phyloP scores from a whole-genome alignment of 1,140 invertebrate genomes.

The Pseudomyrmex flavicornis region DNA sequence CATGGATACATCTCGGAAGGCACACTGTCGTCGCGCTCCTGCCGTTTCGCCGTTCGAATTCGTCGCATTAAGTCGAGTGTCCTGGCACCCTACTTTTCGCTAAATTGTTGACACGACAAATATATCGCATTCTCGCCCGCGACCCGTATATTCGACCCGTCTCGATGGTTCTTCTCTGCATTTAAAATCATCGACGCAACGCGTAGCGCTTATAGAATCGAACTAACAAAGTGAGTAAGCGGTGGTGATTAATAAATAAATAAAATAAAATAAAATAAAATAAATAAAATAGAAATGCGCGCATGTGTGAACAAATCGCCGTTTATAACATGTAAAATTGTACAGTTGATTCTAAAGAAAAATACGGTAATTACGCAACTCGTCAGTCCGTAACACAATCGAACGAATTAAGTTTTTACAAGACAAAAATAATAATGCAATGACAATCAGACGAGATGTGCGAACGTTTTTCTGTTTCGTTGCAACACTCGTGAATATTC shows the following conservation, averaged over 20 bases:
- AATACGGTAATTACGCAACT: not conserved
- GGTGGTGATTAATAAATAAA: not conserved
- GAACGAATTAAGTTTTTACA: not conserved
- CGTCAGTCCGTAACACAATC: too few species aligned
- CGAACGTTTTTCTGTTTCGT: not conserved
- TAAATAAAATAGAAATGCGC: too few species aligned
- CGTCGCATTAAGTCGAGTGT: conserved; percentile 81
- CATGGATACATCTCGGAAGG: conserved; percentile 66
- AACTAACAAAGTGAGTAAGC: not conserved
- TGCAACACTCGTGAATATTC: conserved; percentile 19
- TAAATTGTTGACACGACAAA: conserved; percentile 85
- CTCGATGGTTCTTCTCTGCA: not conserved
- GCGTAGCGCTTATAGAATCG: not conserved
- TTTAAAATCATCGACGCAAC: conserved; percentile 19
- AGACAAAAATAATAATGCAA: conserved; percentile 2
- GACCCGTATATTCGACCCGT: conserved; percentile 4
- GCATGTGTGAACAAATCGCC: not conserved
- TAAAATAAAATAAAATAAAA: not conserved
- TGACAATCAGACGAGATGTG: not conserved
- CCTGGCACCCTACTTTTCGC: conserved; percentile 71
- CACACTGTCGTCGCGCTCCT: conserved; percentile 59
- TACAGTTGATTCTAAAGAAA: not conserved
- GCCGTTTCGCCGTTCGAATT: conserved; percentile 69
- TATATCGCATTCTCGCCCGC: conserved; percentile 77
- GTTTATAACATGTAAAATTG: not conserved